These are phyloP conservation scores for Tor tambroides DNA, from an alignment of 2,113 vertebrate genomes.

Conservation along the genomic window DNA sequence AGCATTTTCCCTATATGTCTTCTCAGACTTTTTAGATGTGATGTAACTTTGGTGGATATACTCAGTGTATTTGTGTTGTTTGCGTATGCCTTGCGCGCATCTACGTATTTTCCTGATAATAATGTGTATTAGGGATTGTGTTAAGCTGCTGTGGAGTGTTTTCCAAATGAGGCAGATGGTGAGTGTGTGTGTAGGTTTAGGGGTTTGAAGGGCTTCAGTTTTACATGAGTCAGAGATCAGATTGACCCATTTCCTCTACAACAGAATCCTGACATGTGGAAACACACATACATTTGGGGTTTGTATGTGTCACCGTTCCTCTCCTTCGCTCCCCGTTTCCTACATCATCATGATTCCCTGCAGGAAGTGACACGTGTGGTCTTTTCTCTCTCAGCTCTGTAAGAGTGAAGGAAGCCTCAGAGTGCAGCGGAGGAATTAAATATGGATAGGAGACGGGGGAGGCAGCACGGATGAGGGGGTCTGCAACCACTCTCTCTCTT, in stretches of 20 bases:
- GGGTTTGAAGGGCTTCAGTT: constrained; percentile 30
- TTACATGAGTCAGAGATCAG: constrained; percentile 48
- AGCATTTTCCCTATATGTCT: neutral
- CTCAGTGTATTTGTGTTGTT: neutral
- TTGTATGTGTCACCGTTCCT: neutral
- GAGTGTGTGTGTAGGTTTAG: constrained; percentile 19
- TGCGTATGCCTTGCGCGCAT: neutral
- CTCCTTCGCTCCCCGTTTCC: constrained; percentile 16
- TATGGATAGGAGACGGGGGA: constrained; percentile 41
- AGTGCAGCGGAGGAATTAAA: constrained; percentile 40
- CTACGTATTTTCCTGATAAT: constrained; percentile 31
- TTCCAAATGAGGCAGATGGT: constrained; percentile 47
- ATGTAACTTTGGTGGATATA: neutral
- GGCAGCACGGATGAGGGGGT: constrained; percentile 44
- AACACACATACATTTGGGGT: constrained; percentile 28
- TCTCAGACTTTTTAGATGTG: neutral
- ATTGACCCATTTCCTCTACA: constrained; percentile 38
- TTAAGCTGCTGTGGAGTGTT: constrained; percentile 45
- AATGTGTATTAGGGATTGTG: constrained; percentile 41
- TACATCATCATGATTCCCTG: constrained; percentile 41
- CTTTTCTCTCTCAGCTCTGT: constrained; percentile 34
- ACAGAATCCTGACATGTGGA: constrained; percentile 26
- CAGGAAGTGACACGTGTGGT: constrained; percentile 52
- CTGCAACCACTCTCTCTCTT: constrained; percentile 18
- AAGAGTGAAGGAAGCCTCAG: constrained; percentile 42